Evolutionary conservation across 2,113 vertebrate genomes (phyloP).

Genomic region (Brachypteracias leptosomus): DNA sequence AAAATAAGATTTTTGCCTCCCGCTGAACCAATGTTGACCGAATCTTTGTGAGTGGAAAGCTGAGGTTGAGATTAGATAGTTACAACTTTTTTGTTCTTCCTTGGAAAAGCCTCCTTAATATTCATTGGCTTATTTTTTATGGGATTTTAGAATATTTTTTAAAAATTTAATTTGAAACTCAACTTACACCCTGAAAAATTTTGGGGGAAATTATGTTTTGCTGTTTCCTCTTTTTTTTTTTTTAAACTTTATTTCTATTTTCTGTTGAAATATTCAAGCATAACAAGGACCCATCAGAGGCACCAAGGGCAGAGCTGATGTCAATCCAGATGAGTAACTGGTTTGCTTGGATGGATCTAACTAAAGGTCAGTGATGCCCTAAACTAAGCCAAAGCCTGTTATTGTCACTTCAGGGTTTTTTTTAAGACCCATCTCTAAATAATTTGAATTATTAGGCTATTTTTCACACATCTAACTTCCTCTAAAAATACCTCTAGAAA

Average conservation of each 20-base stretch:
- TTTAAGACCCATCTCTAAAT: not conserved
- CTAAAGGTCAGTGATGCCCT: not conserved
- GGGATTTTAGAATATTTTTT: not conserved
- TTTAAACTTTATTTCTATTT: too few relatives aligned
- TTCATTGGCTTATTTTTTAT: not conserved
- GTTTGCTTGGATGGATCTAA: not conserved
- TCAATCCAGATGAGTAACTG: not conserved
- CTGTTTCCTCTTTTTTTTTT: not conserved
- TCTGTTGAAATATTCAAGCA: not conserved
- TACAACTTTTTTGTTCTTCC: not conserved
- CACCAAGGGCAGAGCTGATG: not conserved
- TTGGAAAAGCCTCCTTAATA: not conserved
- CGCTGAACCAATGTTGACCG: not conserved
- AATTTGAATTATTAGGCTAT: not conserved
- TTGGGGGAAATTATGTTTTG: not conserved
- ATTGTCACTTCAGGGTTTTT: not conserved
- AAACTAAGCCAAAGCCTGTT: not conserved
- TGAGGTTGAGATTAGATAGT: not conserved
- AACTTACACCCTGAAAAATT: not conserved
- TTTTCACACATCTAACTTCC: not conserved
- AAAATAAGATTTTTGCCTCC: not conserved
- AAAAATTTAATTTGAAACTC: not conserved
- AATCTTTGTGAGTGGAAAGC: not conserved
- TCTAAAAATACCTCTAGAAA: conserved; percentile 22
- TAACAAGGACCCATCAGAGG: not conserved